Percentiles rank a stretch among this genome's conserved stretches.
These are phyloP conservation scores for Danionella cerebrum DNA, from an alignment of 2,113 vertebrate species.

Conservation along the genomic window DNA sequence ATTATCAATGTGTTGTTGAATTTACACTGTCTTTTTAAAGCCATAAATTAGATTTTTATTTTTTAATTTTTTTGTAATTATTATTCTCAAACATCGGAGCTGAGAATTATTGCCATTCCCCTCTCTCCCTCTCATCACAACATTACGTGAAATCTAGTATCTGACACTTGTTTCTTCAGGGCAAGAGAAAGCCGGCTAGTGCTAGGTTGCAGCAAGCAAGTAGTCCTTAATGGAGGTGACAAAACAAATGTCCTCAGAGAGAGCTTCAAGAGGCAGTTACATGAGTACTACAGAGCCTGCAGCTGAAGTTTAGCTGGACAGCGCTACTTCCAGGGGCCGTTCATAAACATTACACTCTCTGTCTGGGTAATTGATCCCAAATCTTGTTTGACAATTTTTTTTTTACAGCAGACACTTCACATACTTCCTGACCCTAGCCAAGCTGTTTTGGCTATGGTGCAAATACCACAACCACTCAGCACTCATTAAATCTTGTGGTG, in stretches of 20 bases:
- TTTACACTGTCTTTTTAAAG: too few relatives aligned
- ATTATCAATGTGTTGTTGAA: too few relatives aligned
- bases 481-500: slow-evolving; percentile 43
- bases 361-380: slow-evolving; percentile 74
- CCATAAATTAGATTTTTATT: too few relatives aligned
- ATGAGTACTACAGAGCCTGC: not conserved
- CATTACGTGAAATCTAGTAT: not conserved
- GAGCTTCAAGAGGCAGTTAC: slow-evolving; percentile 21
- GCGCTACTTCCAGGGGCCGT: slow-evolving; percentile 23
- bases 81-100: too few relatives aligned
- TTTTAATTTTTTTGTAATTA: too few relatives aligned
- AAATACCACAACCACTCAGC: slow-evolving; percentile 56
- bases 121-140: too few relatives aligned
- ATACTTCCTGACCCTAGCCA: slow-evolving; percentile 64
- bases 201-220: not conserved
- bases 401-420: slow-evolving; percentile 62
- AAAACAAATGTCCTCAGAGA: slow-evolving; percentile 4
- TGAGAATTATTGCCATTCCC: too few relatives aligned
- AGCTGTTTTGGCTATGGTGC: slow-evolving; percentile 60
- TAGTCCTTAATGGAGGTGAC: slow-evolving; percentile 5
- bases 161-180: not conserved
- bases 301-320: slow-evolving; percentile 24
- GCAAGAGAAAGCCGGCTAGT: not conserved
- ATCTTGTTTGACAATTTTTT: slow-evolving; percentile 68
- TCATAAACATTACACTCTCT: slow-evolving; percentile 38